phyloP scores from a whole-genome alignment of 53 echinoderm and acorn worm genomes.

The Patiria pectinifera region DNA sequence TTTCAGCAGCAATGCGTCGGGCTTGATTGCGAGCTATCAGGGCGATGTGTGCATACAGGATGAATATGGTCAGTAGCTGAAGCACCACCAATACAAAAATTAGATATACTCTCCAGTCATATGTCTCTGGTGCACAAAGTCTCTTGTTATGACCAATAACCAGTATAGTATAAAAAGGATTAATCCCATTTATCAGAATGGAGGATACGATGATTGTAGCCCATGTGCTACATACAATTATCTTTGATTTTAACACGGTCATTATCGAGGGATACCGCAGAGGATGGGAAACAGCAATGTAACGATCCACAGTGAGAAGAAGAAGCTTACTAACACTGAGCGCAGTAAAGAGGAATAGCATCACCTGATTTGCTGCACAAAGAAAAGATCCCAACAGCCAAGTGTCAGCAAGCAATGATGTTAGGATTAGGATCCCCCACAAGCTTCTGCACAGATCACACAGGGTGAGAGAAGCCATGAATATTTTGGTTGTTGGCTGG shows the following conservation, averaged over 20 bases:
- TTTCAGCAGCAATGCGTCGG: background rate
- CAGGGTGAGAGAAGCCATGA: background rate
- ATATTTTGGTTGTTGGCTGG: background rate
- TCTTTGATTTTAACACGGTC: background rate
- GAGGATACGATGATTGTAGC: background rate
- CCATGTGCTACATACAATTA: background rate
- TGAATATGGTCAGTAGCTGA: background rate
- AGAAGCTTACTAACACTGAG: background rate
- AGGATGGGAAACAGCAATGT: slow-evolving; percentile 1
- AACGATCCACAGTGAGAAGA: background rate
- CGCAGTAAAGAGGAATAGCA: background rate
- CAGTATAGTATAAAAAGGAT: background rate
- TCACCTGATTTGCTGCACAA: background rate
- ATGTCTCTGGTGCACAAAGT: background rate
- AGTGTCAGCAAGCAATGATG: background rate
- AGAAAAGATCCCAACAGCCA: background rate
- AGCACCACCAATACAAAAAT: background rate
- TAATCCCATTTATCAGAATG: background rate
- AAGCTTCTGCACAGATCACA: background rate
- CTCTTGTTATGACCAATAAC: too few species aligned
- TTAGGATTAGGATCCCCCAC: background rate
- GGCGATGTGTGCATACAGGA: background rate
- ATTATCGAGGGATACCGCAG: background rate
- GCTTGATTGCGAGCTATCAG: background rate
- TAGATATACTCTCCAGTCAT: background rate